phyloP scores from a whole-genome alignment of 2,113 vertebrate genomes.

The Cinclus cinclus region DNA sequence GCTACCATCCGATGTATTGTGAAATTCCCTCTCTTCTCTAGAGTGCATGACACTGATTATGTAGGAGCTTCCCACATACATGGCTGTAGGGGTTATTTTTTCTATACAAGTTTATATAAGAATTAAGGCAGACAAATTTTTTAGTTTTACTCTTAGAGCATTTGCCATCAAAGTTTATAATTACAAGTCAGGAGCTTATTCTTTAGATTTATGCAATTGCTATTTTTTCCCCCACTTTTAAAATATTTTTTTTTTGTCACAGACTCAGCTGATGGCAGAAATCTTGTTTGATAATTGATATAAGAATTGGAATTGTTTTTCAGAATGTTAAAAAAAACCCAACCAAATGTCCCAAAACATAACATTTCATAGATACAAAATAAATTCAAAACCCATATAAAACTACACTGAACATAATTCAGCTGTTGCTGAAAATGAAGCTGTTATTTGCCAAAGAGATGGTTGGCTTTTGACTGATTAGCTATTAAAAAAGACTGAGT shows the following conservation, averaged over 20 bases:
- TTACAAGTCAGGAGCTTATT: conserved; percentile 9
- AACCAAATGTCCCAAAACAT: background rate
- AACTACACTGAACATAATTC: background rate
- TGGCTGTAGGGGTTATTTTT: background rate
- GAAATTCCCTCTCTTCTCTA: background rate
- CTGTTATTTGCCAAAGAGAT: background rate
- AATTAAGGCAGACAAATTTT: background rate
- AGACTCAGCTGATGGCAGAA: background rate
- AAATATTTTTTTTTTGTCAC: background rate
- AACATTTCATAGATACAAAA: background rate
- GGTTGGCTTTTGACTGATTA: background rate
- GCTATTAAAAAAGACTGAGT: background rate
- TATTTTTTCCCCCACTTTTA: background rate
- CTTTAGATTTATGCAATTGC: background rate
- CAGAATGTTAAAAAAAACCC: background rate
- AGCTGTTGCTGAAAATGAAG: conserved; percentile 9
- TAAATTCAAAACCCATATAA: background rate
- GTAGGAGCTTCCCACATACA: background rate
- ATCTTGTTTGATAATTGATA: background rate
- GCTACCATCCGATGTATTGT: background rate
- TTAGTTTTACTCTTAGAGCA: background rate
- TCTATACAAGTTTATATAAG: background rate
- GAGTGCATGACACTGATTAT: background rate
- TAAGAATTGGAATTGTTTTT: background rate
- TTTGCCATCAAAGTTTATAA: background rate